Evolutionary conservation across 2,113 vertebrate genomes (phyloP), one percentile per base, ranked within the genome.

Genomic region (Austrofundulus limnaeus): DNA sequence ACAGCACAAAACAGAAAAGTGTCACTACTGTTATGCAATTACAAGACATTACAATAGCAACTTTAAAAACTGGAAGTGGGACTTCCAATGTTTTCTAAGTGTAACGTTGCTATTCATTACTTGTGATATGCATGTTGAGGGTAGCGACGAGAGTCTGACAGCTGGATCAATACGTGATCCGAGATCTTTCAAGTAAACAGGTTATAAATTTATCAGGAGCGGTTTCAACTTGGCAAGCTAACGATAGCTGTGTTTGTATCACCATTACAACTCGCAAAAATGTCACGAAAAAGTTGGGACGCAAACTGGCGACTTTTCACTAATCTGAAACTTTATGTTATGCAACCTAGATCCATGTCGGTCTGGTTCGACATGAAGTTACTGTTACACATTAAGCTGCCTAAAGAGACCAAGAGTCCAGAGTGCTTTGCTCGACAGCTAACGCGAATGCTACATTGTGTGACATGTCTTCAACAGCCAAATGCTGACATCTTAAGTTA

Each of bases 371-470:
- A 55, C 23, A 61, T 39, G 9, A 19, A 48, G 34, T 57, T 52
- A 49, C 53, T n/a, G 57, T 67, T 57, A 61, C 28, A 70, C 31
- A 66, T 46, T 34, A 70, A 70, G 39, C 38, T 52, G 24, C 39
- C 41, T 19, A 5, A 34, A 34, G 8, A 3, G 28, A 70, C 53
- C 38, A 73, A 78, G 61, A 58, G 60, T 78, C 72, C 50, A 19
- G 55, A 48, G 67, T 37, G 63, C 50, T 56, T 39, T 23, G 21
- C 55, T 77, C 49, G 41, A 25, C 28, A 37, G 83, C 85, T 83
- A 86, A 83, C 76, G 66, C 61, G 59, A 61, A 72, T 10, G 63
- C 66, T 58, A 23, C 64, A 58, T 34, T 25, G 62, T 25, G 39
- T 16, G 49, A 39, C 61, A 74, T 46, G 60, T 80, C 71, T 54